A percentile compares a stretch with the other conserved stretches of the same genome.
Evolutionary conservation across 1,140 invertebrate genomes (phyloP).

Genomic region (Olivierus martensii): DNA sequence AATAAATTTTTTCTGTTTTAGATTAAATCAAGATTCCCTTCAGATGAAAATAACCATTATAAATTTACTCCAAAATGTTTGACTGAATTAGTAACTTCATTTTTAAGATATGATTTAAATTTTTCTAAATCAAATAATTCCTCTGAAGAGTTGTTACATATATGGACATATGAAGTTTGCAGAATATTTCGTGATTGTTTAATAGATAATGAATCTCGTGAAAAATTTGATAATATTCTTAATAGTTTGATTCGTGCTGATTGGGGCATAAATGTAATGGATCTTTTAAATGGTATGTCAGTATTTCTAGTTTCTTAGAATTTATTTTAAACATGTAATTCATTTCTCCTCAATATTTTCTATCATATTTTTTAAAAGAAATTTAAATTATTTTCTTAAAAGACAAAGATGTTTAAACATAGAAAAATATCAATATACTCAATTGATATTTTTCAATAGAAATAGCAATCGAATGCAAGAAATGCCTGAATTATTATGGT

Average conservation of each 20-base stretch:
- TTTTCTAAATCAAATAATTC: neutral
- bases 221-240: conserved; percentile 50
- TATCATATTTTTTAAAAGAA: too few relatives aligned
- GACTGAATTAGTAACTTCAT: conserved; percentile 49
- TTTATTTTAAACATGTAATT: too few relatives aligned
- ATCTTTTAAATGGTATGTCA: conserved; percentile 27
- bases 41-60: conserved; percentile 46
- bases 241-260: conserved; percentile 35
- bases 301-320: neutral
- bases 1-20: conserved; percentile 28
- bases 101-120: conserved; percentile 43
- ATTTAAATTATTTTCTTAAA: too few relatives aligned
- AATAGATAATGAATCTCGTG: conserved; percentile 46
- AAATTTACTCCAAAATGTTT: conserved; percentile 54
- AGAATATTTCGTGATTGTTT: conserved; percentile 65
- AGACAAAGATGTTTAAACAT: too few relatives aligned
- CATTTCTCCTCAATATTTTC: too few relatives aligned
- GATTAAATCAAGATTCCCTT: conserved; percentile 42
- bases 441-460: too few relatives aligned
- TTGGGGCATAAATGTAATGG: conserved; percentile 35
- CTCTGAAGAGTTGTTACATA: conserved; percentile 34
- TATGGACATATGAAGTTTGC: conserved; percentile 55
- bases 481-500: too few relatives aligned
- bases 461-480: too few relatives aligned
- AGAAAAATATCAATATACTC: too few relatives aligned